Conservation (phyloP, 1,140 invertebrate genomes). For the Cotesia glomerata region DNA sequence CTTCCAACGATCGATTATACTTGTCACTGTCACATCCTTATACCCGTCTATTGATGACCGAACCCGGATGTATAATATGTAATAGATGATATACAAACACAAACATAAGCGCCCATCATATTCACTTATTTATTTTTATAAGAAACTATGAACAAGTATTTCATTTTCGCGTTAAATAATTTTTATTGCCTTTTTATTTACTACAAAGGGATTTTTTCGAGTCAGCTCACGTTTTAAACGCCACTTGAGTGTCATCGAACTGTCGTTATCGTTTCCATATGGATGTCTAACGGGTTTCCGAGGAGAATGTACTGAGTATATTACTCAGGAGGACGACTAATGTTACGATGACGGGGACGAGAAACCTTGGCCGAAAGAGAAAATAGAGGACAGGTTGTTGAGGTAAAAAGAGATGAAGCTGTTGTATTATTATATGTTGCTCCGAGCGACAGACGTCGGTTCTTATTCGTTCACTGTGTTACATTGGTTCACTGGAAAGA, state of each 20-base stretch:
- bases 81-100: neutral
- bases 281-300: too few species aligned
- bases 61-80: neutral
- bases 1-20: constrained; percentile 26
- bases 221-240: too few species aligned
- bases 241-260: too few species aligned
- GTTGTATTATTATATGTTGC: constrained; percentile 27
- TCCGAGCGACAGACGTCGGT: constrained; percentile 28
- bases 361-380: neutral
- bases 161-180: too few species aligned
- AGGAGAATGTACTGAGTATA: too few species aligned
- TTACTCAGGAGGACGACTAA: too few species aligned
- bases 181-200: too few species aligned
- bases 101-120: neutral
- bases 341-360: neutral
- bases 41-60: neutral
- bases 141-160: too few species aligned
- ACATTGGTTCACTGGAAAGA: constrained; percentile 11
- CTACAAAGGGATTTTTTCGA: too few species aligned
- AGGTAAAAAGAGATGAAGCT: constrained; percentile 16
- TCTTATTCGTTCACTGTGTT: constrained; percentile 8
- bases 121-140: neutral
- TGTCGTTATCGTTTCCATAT: too few species aligned
- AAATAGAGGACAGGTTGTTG: constrained; percentile 7
- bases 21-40: constrained; percentile 5